These are phyloP conservation scores for Electrophaes corylata DNA, from an alignment of 2,888 invertebrate species.

Conservation along the genomic window DNA sequence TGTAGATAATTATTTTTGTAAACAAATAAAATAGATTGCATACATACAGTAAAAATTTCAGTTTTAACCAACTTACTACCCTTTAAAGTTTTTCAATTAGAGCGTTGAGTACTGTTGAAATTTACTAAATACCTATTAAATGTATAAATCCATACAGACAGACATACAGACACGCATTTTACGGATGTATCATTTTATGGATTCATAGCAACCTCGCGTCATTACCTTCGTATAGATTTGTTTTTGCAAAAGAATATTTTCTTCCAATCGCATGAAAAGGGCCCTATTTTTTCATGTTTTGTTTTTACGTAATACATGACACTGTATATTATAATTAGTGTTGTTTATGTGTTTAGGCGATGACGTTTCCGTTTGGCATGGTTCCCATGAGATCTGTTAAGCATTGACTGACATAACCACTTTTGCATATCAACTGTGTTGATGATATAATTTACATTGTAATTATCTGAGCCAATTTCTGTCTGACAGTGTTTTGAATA, in stretches of 20 bases:
- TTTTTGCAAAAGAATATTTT: slow-evolving; percentile 49
- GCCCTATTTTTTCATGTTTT: slow-evolving; percentile 25
- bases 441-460: slow-evolving; percentile 20
- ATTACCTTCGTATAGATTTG: slow-evolving; percentile 69
- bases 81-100: neutral
- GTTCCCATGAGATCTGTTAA: slow-evolving; percentile 25
- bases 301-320: slow-evolving; percentile 26
- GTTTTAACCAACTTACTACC: no score
- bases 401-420: slow-evolving; percentile 28
- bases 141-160: neutral
- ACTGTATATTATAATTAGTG: slow-evolving; percentile 36
- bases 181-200: slow-evolving; percentile 44
- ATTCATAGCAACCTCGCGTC: slow-evolving; percentile 61
- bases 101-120: neutral
- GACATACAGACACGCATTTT: slow-evolving; percentile 3
- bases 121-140: neutral
- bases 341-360: slow-evolving; percentile 33
- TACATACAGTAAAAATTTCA: no score
- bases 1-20: no score
- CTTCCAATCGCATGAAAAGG: slow-evolving; percentile 27
- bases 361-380: slow-evolving; percentile 31
- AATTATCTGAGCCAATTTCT: slow-evolving; percentile 9
- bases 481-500: no score
- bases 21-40: no score
- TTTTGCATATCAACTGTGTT: slow-evolving; percentile 14